Conservation (phyloP, 2,888 invertebrate genomes). For the Temnothorax rugatulus region DNA sequence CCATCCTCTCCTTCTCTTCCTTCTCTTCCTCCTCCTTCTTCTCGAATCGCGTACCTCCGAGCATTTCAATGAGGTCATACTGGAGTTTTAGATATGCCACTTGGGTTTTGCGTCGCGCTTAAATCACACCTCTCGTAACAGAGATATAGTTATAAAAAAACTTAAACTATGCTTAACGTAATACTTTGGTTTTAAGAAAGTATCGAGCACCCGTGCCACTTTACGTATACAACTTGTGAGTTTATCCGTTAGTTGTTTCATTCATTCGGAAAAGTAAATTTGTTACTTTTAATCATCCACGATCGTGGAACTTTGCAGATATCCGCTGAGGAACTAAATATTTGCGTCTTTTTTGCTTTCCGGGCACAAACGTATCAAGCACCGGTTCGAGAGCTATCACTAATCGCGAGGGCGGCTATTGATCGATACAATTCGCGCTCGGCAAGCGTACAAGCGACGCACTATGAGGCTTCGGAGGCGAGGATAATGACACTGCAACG, state of each 20-base stretch:
- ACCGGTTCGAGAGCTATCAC: background rate
- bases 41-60: slow-evolving; percentile 26
- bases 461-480: slow-evolving; percentile 46
- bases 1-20: background rate
- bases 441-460: slow-evolving; percentile 53
- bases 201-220: background rate
- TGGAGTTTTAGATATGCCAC: slow-evolving; percentile 23
- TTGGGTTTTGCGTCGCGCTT: slow-evolving; percentile 14
- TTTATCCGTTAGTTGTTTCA: background rate
- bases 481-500: slow-evolving; percentile 72
- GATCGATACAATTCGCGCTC: slow-evolving; percentile 59
- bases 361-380: background rate
- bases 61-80: slow-evolving; percentile 48
- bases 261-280: background rate
- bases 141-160: background rate
- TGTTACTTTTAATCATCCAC: background rate
- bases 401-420: slow-evolving; percentile 22
- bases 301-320: no score
- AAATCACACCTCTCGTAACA: slow-evolving; percentile 13
- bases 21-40: background rate
- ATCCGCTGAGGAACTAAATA: background rate
- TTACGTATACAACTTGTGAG: background rate
- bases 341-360: background rate
- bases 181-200: background rate
- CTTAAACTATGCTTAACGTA: background rate